Evolutionary conservation across 2,113 vertebrate genomes (phyloP).

Genomic region (Scomber colias): DNA sequence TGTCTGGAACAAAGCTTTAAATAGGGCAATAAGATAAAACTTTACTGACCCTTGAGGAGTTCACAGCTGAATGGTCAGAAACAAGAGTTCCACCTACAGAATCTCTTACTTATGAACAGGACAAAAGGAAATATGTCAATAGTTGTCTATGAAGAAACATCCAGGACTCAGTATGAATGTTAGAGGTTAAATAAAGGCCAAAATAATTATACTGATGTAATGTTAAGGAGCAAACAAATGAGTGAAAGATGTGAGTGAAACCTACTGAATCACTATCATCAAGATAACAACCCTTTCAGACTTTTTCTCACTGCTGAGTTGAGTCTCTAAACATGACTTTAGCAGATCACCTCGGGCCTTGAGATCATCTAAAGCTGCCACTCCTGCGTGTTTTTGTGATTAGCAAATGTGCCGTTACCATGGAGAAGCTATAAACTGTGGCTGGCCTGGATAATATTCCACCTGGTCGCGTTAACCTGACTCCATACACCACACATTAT

Average conservation of each 20-base stretch:
- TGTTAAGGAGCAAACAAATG: background rate
- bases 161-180: too few relatives aligned
- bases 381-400: conserved; percentile 59
- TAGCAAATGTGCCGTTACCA: conserved; percentile 66
- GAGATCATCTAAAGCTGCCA: conserved; percentile 1
- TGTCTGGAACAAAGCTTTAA: too few relatives aligned
- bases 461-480: conserved; percentile 62
- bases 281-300: background rate
- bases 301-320: background rate
- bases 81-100: background rate
- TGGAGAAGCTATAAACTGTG: conserved; percentile 62
- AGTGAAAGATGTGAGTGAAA: background rate
- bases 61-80: background rate
- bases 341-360: conserved; percentile 29
- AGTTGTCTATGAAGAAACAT: background rate
- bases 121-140: background rate
- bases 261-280: background rate
- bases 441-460: conserved; percentile 61
- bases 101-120: background rate
- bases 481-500: conserved; percentile 49
- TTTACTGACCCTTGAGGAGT: too few relatives aligned
- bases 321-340: conserved; percentile 7
- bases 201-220: background rate
- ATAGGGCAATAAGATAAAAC: too few relatives aligned
- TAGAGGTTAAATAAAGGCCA: background rate